Evolutionary conservation across 2,797 vertebrate species (phyloP), one percentile per base, ranked within the genome.

Genomic region (Lagodon rhomboides): DNA sequence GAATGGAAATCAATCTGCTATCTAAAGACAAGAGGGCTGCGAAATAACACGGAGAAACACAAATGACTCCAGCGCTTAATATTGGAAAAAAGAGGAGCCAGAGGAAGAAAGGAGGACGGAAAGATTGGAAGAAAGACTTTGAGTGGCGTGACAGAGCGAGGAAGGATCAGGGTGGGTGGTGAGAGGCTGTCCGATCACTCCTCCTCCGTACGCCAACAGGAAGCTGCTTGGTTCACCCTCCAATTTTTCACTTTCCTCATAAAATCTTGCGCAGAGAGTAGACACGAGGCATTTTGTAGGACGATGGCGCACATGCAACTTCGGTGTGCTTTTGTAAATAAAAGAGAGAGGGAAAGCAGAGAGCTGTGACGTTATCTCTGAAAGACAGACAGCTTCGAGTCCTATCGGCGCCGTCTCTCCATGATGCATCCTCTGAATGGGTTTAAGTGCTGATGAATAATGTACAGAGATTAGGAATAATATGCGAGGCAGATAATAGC

Each of bases 1-100:
- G 80, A 91, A 90, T 86, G 82, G 89, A 88, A 93, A 93, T 93
- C 91, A 91, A 92, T 93, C 56, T 0, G 49, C 80, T 90, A 83
- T 83, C 84, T 82, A 75, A 89, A 90, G 84, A 89, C 83, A 88
- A 79, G 75, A 83, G 81, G 63, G 49, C 80, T 75, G 66, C 68
- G 66, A 75, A 87, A 82, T 63, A 88, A 87, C 84, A 82, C 7
- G 0, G 64, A 80, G 73, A 80, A 38, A 85, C 71, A 78, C 76
- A 77, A 75, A 75, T 43, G 64, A 38, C 68, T 80, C 75, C 30
- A 9, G 23, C 9, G 13, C 59, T 64, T 62, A 54, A 62, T 69
- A 53, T 15, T 58, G 59, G 46, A 50, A 25, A 18, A 9, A 46
- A 20, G 11, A 41, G 51, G 23, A 60, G 44, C 11, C n/a, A n/a